Evolutionary conservation across 1,140 invertebrate species (phyloP).

Genomic region (Zophobas atratus): DNA sequence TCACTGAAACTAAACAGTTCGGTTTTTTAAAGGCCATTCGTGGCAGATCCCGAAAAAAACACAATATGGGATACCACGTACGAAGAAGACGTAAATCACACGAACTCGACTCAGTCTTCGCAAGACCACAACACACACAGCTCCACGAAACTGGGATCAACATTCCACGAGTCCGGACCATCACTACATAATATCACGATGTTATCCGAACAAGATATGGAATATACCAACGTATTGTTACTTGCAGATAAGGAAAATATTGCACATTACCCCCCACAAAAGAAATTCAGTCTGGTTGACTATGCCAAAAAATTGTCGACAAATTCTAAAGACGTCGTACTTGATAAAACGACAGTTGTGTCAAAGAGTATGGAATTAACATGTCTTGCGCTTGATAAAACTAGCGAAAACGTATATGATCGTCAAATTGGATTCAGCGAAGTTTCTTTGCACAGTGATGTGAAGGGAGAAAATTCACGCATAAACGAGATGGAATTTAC

Average conservation of each 20-base stretch:
- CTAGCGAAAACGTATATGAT: too few relatives aligned
- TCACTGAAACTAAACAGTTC: neutral
- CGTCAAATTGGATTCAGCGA: too few relatives aligned
- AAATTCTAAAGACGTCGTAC: neutral
- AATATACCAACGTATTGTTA: neutral
- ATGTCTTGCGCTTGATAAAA: neutral
- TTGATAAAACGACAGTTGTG: neutral
- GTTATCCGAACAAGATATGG: neutral
- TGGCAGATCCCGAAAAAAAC: conserved; percentile 54
- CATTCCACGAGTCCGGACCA: neutral
- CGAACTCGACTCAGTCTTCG: conserved; percentile 35
- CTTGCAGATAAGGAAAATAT: neutral
- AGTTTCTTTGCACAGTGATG: too few relatives aligned
- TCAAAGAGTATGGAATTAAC: neutral
- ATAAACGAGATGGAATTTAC: conserved; percentile 3
- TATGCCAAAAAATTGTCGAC: conserved; percentile 3
- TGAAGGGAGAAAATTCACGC: too few relatives aligned
- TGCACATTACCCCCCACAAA: neutral
- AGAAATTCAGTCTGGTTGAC: neutral
- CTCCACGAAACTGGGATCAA: neutral
- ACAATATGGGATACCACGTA: conserved; percentile 58
- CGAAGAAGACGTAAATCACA: conserved; percentile 53
- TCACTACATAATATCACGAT: neutral
- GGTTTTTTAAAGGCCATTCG: conserved; percentile 51
- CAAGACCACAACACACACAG: conserved; percentile 7